Percentiles rank a stretch among this genome's conserved stretches.
Conservation (phyloP, 2,888 invertebrate species). For the Drosophila trichaetosa region DNA sequence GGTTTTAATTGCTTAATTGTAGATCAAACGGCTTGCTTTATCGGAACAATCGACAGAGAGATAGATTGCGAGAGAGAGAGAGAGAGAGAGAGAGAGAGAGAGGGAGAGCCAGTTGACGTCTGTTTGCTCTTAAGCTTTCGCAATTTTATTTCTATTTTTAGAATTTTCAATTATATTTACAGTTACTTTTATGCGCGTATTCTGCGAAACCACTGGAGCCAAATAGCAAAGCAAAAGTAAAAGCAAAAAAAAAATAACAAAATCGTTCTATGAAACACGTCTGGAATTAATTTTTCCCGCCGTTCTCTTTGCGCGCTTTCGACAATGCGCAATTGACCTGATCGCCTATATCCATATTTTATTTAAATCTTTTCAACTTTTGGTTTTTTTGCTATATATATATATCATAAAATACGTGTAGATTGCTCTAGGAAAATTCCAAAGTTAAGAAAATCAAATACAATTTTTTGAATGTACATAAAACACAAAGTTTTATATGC, state of each 20-base stretch:
- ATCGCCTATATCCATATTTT: slow-evolving; percentile 25
- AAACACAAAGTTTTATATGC: neutral
- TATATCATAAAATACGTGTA: neutral
- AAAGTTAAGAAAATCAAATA: neutral
- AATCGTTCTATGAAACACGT: slow-evolving; percentile 50
- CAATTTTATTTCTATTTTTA: slow-evolving; percentile 55
- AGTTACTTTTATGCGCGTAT: slow-evolving; percentile 41
- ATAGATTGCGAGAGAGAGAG: neutral
- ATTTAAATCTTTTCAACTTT: slow-evolving; percentile 53
- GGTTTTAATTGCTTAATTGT: slow-evolving; percentile 70
- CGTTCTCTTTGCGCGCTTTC: slow-evolving; percentile 38
- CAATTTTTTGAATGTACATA: neutral
- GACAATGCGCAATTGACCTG: slow-evolving; percentile 68
- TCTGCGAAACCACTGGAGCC: slow-evolving; percentile 23
- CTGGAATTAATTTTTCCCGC: slow-evolving; percentile 55
- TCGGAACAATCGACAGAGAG: slow-evolving; percentile 14
- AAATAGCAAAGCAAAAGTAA: slow-evolving; percentile 8
- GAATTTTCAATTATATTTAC: slow-evolving; percentile 56
- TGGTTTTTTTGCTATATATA: slow-evolving; percentile 24
- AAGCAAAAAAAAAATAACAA: slow-evolving; percentile 5
- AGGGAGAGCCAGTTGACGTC: slow-evolving; percentile 13
- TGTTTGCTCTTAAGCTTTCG: slow-evolving; percentile 17
- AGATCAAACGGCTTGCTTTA: slow-evolving; percentile 64
- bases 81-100: neutral
- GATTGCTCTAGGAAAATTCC: slow-evolving; percentile 37